These are phyloP conservation scores for Perithous albicinctus DNA, from an alignment of 2,888 invertebrate genomes.

Conservation along the genomic window DNA sequence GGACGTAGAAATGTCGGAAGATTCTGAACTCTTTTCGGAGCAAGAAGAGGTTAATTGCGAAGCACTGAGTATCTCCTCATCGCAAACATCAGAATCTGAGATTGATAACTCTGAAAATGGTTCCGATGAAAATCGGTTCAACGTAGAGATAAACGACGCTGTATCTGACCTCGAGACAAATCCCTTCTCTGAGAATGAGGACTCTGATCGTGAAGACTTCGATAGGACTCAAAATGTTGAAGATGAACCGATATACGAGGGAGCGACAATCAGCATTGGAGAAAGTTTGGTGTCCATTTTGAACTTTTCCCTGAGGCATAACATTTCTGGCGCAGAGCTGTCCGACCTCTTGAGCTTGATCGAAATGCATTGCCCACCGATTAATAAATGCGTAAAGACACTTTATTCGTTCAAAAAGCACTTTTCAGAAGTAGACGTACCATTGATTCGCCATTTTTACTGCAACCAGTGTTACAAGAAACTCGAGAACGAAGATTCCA, in stretches of 20 bases:
- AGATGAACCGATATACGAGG: constrained; percentile 1
- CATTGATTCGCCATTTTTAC: constrained; percentile 53
- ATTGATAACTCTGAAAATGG: too few relatives aligned
- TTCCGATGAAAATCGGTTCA: too few relatives aligned
- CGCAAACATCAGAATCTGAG: too few relatives aligned
- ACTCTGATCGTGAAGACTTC: too few relatives aligned
- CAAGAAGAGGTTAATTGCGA: too few relatives aligned
- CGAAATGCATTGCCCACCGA: constrained; percentile 13
- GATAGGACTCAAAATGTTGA: not conserved
- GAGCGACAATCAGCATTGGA: constrained; percentile 28
- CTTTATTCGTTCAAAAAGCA: constrained; percentile 46
- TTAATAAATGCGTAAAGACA: constrained; percentile 13
- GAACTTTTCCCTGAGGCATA: not conserved
- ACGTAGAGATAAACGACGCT: too few relatives aligned
- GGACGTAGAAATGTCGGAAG: too few relatives aligned
- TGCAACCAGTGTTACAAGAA: constrained; percentile 45
- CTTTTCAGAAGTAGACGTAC: constrained; percentile 38
- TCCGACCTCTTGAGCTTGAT: constrained; percentile 10
- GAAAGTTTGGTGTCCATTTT: constrained; percentile 42
- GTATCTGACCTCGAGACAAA: too few relatives aligned
- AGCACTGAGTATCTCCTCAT: too few relatives aligned
- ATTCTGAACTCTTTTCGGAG: too few relatives aligned
- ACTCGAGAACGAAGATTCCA: constrained; percentile 12
- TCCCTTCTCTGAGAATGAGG: too few relatives aligned
- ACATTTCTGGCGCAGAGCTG: constrained; percentile 15